Base-by-base conservation (phyloP, 2,888 invertebrate genomes). In the Hypena proboscidalis region DNA sequence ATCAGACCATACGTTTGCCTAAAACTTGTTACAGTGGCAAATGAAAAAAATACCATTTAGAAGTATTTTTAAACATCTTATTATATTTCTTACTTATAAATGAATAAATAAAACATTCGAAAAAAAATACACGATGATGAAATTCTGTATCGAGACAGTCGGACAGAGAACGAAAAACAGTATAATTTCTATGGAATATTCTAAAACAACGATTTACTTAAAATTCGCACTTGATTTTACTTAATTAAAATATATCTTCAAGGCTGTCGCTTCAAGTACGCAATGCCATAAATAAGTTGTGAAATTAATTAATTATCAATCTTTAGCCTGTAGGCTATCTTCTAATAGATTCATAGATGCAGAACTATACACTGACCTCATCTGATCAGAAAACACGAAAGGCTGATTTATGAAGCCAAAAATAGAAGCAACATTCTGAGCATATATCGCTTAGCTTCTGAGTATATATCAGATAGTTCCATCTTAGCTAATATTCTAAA, bases 281-380 rank as follows among this genome's bases (percentile, higher is more conserved):
- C 11, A 15, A 21, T 34, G 38, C 26, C 26, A 43, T 45, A 41
- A 47, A 58, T 34, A 31, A 43, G 23, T 61, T 64, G 34, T 49
- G 60, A 55, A 64, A 61, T 55, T 35, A 8, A 59, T 55, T 34
- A 59, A 47, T 55, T 21, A 55, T 44, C 40, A 22, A 63, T 63
- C 31, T 49, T 42, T 42, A n/a, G 15, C 37, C 32, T 11, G 26
- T 32, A 29, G 26, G 19, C 27, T 21, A 20, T 1, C 30, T 3
- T 27, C 15, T 9, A 27, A 20, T 32, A 35, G 17, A 45, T 26
- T 2, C 9, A 20, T 32, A 35, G 17, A 45, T 26, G 3, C 9
- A 14, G 14, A 35, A 25, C 36, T 41, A 42, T 27, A 21, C 36
- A 31, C 17, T 45, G 43, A 52, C 56, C 60, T 59, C 45, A 35